A percentile compares a stretch with the other conserved stretches of the same genome.
Evolutionary conservation across 1,140 invertebrate species (phyloP).

Genomic region (Lasaia peninsularis): DNA sequence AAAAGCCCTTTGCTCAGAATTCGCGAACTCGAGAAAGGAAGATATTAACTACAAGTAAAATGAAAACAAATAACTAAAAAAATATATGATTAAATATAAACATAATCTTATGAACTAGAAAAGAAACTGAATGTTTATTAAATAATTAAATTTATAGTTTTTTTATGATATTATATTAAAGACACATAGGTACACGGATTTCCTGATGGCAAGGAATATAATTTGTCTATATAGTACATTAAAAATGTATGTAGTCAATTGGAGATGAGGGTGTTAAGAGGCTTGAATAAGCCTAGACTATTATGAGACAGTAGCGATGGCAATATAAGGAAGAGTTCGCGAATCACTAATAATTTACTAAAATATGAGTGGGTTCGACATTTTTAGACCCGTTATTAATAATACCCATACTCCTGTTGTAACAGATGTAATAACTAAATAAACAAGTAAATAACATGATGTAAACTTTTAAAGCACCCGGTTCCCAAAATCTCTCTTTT

Average conservation of each 20-base stretch:
- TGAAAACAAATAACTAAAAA: not conserved
- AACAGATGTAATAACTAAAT: conserved; percentile 27
- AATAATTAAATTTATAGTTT: too few relatives aligned
- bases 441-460: conserved; percentile 55
- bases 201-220: too few relatives aligned
- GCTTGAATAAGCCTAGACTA: too few relatives aligned
- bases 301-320: too few relatives aligned
- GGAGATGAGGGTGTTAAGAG: too few relatives aligned
- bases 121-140: too few relatives aligned
- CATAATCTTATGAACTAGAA: too few relatives aligned
- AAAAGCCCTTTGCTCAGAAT: not conserved
- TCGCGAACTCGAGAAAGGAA: not conserved
- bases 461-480: conserved; percentile 75
- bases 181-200: too few relatives aligned
- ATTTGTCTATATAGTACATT: too few relatives aligned
- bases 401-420: not conserved
- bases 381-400: not conserved
- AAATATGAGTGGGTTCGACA: not conserved
- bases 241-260: too few relatives aligned
- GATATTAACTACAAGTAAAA: not conserved
- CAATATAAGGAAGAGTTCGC: not conserved
- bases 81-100: too few relatives aligned
- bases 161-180: too few relatives aligned
- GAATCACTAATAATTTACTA: not conserved
- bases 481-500: conserved; percentile 72